These are phyloP conservation scores for Macaria notata DNA, from an alignment of 2,888 invertebrate genomes.

Conservation along the genomic window DNA sequence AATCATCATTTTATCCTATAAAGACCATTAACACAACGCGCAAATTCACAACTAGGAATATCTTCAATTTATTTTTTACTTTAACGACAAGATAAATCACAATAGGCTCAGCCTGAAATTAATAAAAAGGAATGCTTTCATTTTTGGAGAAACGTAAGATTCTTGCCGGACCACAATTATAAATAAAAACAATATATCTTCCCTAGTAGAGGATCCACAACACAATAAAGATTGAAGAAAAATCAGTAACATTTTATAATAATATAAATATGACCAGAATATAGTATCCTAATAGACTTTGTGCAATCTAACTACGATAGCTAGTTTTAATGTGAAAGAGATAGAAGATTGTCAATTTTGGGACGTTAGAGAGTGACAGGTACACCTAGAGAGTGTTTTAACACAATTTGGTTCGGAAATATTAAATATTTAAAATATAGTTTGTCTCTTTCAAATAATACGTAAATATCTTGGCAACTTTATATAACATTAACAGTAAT, in stretches of 20 bases:
- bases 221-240: neutral
- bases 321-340: conserved; percentile 51
- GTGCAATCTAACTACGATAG: conserved; percentile 55
- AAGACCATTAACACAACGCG: conserved; percentile 71
- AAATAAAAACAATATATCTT: too few species aligned
- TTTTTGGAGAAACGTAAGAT: too few species aligned
- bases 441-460: conserved; percentile 10
- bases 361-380: conserved; percentile 31
- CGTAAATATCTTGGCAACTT: conserved; percentile 1
- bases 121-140: neutral
- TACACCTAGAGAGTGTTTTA: conserved; percentile 22
- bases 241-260: conserved; percentile 17
- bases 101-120: conserved; percentile 38
- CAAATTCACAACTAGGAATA: conserved; percentile 71
- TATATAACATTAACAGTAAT: neutral
- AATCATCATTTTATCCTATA: conserved; percentile 54
- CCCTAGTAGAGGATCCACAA: too few species aligned
- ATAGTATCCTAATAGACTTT: conserved; percentile 40
- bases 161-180: too few species aligned
- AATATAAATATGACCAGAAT: conserved; percentile 35
- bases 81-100: conserved; percentile 47
- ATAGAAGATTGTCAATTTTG: conserved; percentile 35
- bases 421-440: conserved; percentile 15
- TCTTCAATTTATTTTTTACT: conserved; percentile 49
- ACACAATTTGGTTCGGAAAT: conserved; percentile 21